Percentiles rank a stretch among this genome's conserved stretches.
Evolutionary conservation across 2,113 vertebrate species (phyloP).

Genomic region (Opisthocomus hoazin): DNA sequence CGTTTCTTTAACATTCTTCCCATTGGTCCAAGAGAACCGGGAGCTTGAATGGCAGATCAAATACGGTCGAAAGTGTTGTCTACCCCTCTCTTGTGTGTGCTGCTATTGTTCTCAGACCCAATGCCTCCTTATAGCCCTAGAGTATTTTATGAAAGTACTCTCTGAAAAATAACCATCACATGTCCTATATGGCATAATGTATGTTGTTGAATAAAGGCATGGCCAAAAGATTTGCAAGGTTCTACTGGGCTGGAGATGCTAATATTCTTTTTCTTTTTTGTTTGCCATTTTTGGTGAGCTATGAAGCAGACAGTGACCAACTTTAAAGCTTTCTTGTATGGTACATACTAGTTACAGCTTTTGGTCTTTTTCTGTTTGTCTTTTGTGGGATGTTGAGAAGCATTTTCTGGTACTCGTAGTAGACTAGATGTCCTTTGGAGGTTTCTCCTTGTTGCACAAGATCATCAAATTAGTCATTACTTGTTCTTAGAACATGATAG

Average conservation of each 20-base stretch:
- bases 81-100: rapidly evolving
- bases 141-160: neutral
- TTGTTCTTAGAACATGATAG: neutral
- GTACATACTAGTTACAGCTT: neutral
- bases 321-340: neutral
- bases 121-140: rapidly evolving
- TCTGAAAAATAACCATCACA: rapidly evolving
- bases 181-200: rapidly evolving
- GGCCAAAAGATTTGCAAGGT: neutral
- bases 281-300: neutral
- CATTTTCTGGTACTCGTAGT: neutral
- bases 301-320: neutral
- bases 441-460: neutral
- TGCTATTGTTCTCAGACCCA: neutral
- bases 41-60: neutral
- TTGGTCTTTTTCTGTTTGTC: neutral
- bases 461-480: neutral
- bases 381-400: neutral
- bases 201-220: neutral
- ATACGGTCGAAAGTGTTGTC: rapidly evolving
- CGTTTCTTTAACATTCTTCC: neutral
- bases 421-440: neutral
- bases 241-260: neutral
- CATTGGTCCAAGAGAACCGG: neutral
- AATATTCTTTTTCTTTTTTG: neutral